Evolutionary conservation across 2,888 invertebrate genomes (phyloP).

Genomic region (Apodemia zela): DNA sequence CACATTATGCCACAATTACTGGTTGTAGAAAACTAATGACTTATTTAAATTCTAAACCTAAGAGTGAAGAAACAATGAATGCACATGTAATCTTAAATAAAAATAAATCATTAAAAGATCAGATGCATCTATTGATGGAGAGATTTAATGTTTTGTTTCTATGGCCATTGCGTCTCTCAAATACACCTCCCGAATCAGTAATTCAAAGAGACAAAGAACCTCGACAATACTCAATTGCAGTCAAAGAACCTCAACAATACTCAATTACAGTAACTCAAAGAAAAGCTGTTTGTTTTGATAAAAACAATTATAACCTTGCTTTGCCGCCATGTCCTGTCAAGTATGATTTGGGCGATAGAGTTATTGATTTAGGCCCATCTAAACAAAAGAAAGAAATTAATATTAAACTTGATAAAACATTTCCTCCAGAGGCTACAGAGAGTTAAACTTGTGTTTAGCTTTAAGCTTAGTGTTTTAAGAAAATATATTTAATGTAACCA

Average conservation of each 20-base stretch:
- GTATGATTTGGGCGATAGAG: background rate
- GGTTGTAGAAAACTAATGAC: slow-evolving; percentile 54
- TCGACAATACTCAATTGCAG: background rate
- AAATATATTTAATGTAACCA: background rate
- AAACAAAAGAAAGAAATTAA: background rate
- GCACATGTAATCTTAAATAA: slow-evolving; percentile 38
- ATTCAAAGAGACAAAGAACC: slow-evolving; percentile 1
- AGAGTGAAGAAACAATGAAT: slow-evolving; percentile 31
- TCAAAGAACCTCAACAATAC: background rate
- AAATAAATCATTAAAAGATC: slow-evolving; percentile 43
- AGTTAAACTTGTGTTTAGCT: background rate
- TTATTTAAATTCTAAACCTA: slow-evolving; percentile 33
- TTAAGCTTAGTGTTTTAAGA: background rate
- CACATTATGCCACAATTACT: slow-evolving; percentile 55
- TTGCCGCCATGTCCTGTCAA: background rate
- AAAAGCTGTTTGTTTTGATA: background rate
- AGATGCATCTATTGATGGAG: slow-evolving; percentile 44
- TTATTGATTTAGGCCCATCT: slow-evolving; percentile 4
- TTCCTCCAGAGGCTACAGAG: background rate
- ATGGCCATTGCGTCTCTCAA: slow-evolving; percentile 60
- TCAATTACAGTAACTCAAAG: background rate
- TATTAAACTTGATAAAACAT: slow-evolving; percentile 15
- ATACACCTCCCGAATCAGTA: slow-evolving; percentile 26
- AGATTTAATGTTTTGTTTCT: slow-evolving; percentile 52
- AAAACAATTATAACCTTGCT: slow-evolving; percentile 14